Evolutionary conservation across 2,113 vertebrate genomes (phyloP), one percentile per base, ranked within the genome.

Genomic region (Lampris megalopsis): DNA sequence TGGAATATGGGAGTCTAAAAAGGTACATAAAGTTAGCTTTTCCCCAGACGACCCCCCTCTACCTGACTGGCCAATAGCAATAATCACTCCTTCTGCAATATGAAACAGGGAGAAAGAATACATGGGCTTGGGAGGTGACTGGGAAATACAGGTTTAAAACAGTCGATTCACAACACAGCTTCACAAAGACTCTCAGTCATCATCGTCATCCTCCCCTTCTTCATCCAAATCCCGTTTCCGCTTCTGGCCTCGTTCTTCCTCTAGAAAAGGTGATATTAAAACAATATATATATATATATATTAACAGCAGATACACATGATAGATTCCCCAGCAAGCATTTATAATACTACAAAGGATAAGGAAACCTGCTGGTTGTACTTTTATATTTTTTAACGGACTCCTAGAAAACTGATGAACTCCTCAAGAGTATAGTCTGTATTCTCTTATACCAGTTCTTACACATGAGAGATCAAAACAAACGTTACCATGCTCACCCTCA

Each of bases 201-300:
- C 97, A 81, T 99, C 98, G 0, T 98, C 97, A 0, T 97, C 97
- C 63, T 97, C 97, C 6, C 95, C 98, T 86, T 98, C 98, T 3
- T 99, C 98, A 69, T 98, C 97, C 4, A 95, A 88, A 5, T 98
- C 97, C 95, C 97, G 94, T 97, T 99, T 99, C 84, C 97, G 97
- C 92, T 98, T 99, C 93, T 97, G 94, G 77, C 97, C 97, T 89
- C 86, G 94, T 57, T 95, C 96, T 72, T 96, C 96, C 59, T 96
- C 96, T 97, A 11, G 63, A 87, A 84, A 80, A 10, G 0, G 24
- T 24, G 24, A 24, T 24, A 24, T 24, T 24, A 24, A 24, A 24
- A 88, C 79, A 6, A 2, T 67, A 84, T 42, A 65, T 5, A 24
- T 36, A 79, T 35, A 77, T 9, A 48, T 13, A 53, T 50, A 8